Percentiles rank a stretch among this genome's conserved stretches.
phyloP scores from a whole-genome alignment of 2,888 invertebrate species.

The Metalampra italica region DNA sequence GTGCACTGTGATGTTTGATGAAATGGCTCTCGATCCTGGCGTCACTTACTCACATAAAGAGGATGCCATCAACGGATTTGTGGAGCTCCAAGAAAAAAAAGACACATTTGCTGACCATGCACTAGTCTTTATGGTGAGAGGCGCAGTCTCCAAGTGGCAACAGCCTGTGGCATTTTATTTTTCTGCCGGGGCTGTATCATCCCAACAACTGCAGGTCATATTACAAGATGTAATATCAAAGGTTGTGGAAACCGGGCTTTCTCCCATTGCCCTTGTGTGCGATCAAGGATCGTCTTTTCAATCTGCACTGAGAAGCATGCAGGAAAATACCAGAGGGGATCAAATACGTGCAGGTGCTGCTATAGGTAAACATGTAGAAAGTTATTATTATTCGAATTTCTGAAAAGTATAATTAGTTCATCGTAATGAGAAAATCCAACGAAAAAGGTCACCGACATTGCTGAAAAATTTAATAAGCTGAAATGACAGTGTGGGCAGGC shows the following conservation, averaged over 20 bases:
- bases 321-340: constrained; percentile 1
- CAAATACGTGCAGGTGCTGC: neutral
- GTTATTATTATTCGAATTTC: too few species aligned
- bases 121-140: constrained; percentile 13
- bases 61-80: constrained; percentile 4
- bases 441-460: too few species aligned
- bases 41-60: neutral
- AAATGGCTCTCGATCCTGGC: neutral
- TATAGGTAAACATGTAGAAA: neutral
- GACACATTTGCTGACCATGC: constrained; percentile 12
- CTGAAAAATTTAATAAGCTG: too few species aligned
- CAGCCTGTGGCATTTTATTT: constrained; percentile 16
- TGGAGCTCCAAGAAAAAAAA: constrained; percentile 6
- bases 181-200: constrained; percentile 8
- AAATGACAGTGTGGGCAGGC: too few species aligned
- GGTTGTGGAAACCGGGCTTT: constrained; percentile 4
- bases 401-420: too few species aligned
- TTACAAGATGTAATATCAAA: constrained; percentile 5
- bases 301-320: constrained; percentile 2
- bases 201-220: constrained; percentile 5
- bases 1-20: too few species aligned
- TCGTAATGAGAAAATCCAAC: too few species aligned
- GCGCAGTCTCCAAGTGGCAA: constrained; percentile 10
- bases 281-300: constrained; percentile 2
- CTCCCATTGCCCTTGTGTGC: constrained; percentile 3